phyloP scores from a whole-genome alignment of 2,797 vertebrate genomes.

The Poecile montanus region DNA sequence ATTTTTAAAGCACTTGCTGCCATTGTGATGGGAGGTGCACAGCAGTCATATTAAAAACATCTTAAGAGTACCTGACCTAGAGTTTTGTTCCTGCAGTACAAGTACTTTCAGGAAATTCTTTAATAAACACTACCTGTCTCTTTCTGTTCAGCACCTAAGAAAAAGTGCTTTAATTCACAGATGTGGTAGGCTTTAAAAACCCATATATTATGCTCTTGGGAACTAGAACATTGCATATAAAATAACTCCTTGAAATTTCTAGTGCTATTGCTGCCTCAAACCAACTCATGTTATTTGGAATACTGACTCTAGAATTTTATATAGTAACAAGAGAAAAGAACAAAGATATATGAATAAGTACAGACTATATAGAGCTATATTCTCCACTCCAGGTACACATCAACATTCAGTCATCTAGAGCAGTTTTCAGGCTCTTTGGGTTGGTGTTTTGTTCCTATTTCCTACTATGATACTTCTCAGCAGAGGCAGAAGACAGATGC shows the following conservation, averaged over 20 bases:
- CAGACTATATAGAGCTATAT: background rate
- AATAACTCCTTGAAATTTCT: conserved; percentile 2
- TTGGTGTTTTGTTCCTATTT: background rate
- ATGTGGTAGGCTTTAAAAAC: background rate
- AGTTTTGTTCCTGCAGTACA: background rate
- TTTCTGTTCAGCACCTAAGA: background rate
- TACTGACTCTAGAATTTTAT: background rate
- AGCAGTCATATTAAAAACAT: background rate
- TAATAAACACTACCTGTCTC: background rate
- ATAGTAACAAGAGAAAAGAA: background rate
- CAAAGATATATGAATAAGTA: background rate
- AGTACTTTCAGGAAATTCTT: background rate
- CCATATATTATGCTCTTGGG: background rate
- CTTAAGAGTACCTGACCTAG: background rate
- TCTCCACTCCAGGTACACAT: background rate
- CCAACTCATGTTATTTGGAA: background rate
- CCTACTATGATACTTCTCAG: background rate
- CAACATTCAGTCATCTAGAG: background rate
- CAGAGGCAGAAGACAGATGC: background rate
- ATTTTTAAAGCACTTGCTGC: background rate
- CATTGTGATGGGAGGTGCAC: background rate
- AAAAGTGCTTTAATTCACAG: background rate
- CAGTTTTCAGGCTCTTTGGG: background rate
- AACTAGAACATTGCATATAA: background rate
- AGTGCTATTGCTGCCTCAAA: background rate